Evolutionary conservation across 1,140 invertebrate species (phyloP).

Genomic region (Aplysia californica): DNA sequence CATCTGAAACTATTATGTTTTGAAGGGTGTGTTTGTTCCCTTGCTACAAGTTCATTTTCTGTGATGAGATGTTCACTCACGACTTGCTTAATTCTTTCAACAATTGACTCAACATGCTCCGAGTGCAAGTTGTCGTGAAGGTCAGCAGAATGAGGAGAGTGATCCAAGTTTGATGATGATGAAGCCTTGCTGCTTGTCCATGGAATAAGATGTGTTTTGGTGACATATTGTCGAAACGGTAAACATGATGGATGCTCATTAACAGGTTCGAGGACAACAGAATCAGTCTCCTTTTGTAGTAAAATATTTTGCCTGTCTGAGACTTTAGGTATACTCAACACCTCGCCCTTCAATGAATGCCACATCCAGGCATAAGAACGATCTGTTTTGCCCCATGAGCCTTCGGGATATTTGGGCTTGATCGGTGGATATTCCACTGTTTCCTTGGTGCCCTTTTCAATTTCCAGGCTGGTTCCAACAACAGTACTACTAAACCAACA

Average conservation of each 20-base stretch:
- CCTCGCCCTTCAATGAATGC: conserved; percentile 27
- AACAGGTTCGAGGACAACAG: not conserved
- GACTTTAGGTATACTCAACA: conserved; percentile 17
- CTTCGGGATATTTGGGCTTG: conserved; percentile 53
- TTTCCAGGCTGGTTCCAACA: too few species aligned
- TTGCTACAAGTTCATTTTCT: conserved; percentile 32
- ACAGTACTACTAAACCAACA: too few species aligned
- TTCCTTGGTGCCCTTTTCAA: too few species aligned
- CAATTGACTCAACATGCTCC: not conserved
- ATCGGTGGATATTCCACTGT: conserved; percentile 44
- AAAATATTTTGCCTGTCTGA: conserved; percentile 28
- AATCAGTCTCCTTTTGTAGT: not conserved
- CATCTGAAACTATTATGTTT: not conserved
- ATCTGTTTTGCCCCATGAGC: conserved; percentile 50
- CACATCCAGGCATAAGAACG: conserved; percentile 43
- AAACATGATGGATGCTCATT: conserved; percentile 34
- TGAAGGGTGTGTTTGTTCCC: not conserved
- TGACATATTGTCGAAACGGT: conserved; percentile 41
- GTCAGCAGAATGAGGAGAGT: too few species aligned
- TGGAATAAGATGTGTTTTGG: conserved; percentile 45
- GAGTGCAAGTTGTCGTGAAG: not conserved
- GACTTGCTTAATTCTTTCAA: conserved; percentile 14
- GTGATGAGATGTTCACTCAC: conserved; percentile 29
- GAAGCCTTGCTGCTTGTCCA: too few species aligned
- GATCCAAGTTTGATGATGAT: too few species aligned